Conservation (phyloP, 2,888 invertebrate genomes). For the Sesamia inferens region DNA sequence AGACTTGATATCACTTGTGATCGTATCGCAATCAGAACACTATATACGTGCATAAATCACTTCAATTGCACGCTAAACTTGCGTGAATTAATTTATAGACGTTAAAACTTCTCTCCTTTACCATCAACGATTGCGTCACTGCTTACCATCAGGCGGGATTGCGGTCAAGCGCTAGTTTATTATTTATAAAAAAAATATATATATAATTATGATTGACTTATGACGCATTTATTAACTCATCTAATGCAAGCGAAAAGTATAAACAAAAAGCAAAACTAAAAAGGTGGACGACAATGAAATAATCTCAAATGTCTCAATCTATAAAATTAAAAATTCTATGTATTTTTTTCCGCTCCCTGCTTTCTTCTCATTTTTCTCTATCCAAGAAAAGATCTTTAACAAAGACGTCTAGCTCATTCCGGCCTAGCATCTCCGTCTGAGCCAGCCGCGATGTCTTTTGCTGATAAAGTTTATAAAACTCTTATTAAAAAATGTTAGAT, state of each 20-base stretch:
- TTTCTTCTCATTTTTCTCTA: background rate
- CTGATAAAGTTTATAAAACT: background rate
- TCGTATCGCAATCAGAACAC: slow-evolving; percentile 35
- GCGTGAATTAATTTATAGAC: slow-evolving; percentile 11
- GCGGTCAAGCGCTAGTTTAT: no score
- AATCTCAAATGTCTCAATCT: background rate
- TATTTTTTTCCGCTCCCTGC: background rate
- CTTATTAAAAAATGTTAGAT: background rate
- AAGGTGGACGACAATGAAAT: background rate
- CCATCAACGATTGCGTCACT: no score
- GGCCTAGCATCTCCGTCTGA: no score
- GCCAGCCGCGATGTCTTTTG: no score
- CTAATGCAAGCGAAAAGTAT: slow-evolving; percentile 3
- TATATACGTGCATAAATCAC: slow-evolving; percentile 38
- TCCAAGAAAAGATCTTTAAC: no score
- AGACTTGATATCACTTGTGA: slow-evolving; percentile 33
- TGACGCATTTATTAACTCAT: background rate
- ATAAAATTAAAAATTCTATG: background rate
- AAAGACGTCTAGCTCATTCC: no score
- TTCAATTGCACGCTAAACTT: slow-evolving; percentile 1
- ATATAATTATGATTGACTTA: slow-evolving; percentile 1
- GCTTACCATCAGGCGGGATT: no score
- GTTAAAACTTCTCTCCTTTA: no score
- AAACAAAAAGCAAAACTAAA: background rate
- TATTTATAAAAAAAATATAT: no score